Base-by-base conservation (phyloP, 2,888 invertebrate species). In the Hydrotaea diabolus region DNA sequence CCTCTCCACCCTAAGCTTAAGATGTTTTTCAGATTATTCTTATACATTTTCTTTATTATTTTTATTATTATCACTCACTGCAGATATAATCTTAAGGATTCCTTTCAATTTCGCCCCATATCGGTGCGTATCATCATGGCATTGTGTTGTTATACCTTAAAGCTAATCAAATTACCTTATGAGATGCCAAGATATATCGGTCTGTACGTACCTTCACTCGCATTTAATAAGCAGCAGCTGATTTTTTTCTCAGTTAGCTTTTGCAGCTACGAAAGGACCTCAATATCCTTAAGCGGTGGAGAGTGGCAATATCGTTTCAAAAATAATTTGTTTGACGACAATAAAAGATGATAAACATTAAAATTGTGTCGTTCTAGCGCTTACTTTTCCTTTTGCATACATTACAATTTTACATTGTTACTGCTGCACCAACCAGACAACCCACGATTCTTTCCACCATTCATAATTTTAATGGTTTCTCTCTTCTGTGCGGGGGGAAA, bases 331-430 rank as follows among this genome's bases (percentile, higher is more conserved):
- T 90, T 91, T 90, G 91, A 91, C 91, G 90, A 91, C 90, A 91
- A 91, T 91, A 90, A 91, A 91, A 91, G 90, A 91, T 88, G 91
- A 91, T 91, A 91, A 91, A 91, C 91, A 91, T 91, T 90, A 90
- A 91, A 91, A 91, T 91, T 90, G 91, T 91, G 91, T 90, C 7
- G 43, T 66, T 66, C 43, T 66, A 36, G 36, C 1, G 64, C 36
- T 86, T 86, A 2, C 31, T 31, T n/a, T n/a, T n/a, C n/a, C 64
- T 1, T 66, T 86, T 88, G 66, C 66, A 66, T 43, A 66, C 21
- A 66, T 19, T 21, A 43, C 17, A 66, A 39, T 43, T 66, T 69
- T 23, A 66, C 66, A 69, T 39, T 31, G 69, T 23, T 59, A 13
- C 59, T 21, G 21, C 23, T 23, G 39, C 39, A 66, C 17, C 66